A percentile compares a stretch with the other conserved stretches of the same genome.
phyloP scores from a whole-genome alignment of 2,888 invertebrate genomes.

The Globia sparganii region DNA sequence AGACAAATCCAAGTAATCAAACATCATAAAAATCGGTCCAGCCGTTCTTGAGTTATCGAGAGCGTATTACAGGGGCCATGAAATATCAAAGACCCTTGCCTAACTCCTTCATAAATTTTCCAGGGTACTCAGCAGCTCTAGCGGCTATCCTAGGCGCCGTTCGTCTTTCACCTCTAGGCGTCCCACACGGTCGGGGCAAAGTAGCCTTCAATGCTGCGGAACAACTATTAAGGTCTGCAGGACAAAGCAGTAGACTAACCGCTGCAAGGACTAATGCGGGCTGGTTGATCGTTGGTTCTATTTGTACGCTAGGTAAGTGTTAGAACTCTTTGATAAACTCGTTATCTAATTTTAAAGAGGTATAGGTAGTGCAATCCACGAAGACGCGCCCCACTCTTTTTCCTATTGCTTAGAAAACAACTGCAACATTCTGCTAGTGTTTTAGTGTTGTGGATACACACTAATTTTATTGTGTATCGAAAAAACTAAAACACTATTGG shows the following conservation, averaged over 20 bases:
- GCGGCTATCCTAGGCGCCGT: constrained; percentile 98
- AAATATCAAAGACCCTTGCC: neutral
- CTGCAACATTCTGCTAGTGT: too few species aligned
- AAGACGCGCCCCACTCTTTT: too few species aligned
- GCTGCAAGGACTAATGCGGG: constrained; percentile 99
- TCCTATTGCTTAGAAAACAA: too few species aligned
- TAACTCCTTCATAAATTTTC: constrained; percentile 5
- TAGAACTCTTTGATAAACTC: too few species aligned
- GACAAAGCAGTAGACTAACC: constrained; percentile 98
- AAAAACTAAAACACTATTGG: too few species aligned
- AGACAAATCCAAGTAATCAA: too few species aligned
- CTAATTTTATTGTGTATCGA: too few species aligned
- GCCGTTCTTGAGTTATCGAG: too few species aligned
- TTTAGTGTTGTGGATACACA: too few species aligned
- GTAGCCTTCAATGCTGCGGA: constrained; percentile 99
- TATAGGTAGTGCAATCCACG: too few species aligned
- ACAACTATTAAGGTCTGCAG: constrained; percentile 98
- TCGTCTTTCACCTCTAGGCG: constrained; percentile 96
- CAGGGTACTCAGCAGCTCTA: constrained; percentile 97
- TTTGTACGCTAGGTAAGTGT: constrained; percentile 96
- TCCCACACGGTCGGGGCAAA: constrained; percentile 99
- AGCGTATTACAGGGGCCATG: neutral
- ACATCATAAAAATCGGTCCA: too few species aligned
- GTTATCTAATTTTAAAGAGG: too few species aligned
- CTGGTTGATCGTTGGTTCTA: constrained; percentile 98